Evolutionary conservation across 1,140 invertebrate genomes (phyloP).

Genomic region (Eupeodes corollae): DNA sequence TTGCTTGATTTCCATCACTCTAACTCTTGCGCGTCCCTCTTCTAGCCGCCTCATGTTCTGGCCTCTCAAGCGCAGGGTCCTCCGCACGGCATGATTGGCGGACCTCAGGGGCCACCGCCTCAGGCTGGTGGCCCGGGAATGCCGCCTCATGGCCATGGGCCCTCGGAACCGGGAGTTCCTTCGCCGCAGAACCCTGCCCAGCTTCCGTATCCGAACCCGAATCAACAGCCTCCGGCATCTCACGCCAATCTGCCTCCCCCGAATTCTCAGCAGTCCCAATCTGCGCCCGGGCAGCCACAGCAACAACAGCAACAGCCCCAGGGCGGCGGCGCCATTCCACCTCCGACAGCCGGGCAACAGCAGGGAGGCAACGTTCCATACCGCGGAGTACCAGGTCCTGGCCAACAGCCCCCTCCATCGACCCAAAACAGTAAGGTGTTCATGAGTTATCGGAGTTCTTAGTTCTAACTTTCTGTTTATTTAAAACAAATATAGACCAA

Average conservation of each 20-base stretch:
- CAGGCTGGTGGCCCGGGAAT: conserved; percentile 9
- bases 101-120: conserved; percentile 16
- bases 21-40: neutral
- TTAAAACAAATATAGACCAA: neutral
- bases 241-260: conserved; percentile 32
- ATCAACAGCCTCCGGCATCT: conserved; percentile 15
- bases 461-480: too few species aligned
- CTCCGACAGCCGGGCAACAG: conserved; percentile 19
- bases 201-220: neutral
- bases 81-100: conserved; percentile 41
- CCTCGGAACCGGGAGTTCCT: neutral
- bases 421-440: conserved; percentile 6
- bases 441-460: neutral
- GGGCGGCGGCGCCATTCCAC: conserved; percentile 10
- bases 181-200: neutral
- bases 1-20: neutral
- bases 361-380: conserved; percentile 15
- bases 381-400: conserved; percentile 12
- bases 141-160: conserved; percentile 20
- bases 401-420: conserved; percentile 10
- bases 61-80: conserved; percentile 39
- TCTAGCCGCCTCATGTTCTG: conserved; percentile 42
- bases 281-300: neutral
- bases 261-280: conserved; percentile 37
- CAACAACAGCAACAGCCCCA: conserved; percentile 14